Percentiles rank a stretch among this genome's conserved stretches.
phyloP scores from a whole-genome alignment of 2,888 invertebrate genomes.

The Ormyrus nitidulus region DNA sequence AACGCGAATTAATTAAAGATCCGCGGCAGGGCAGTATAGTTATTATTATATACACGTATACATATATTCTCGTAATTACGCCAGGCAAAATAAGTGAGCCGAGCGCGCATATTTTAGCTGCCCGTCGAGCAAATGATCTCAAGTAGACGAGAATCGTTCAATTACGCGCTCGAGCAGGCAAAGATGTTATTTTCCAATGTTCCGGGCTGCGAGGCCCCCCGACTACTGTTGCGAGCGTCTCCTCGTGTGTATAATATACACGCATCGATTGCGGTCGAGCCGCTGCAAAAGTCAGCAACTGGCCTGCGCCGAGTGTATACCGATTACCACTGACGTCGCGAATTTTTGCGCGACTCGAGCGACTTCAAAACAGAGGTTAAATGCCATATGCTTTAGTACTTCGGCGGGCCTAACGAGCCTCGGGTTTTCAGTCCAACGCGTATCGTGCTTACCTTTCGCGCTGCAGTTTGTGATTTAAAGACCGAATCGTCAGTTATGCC shows the following conservation, averaged over 20 bases:
- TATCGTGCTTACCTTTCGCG: too few relatives aligned
- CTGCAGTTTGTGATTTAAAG: too few relatives aligned
- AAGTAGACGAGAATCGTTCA: conserved; percentile 52
- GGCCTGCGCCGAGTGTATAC: neutral
- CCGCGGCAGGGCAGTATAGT: too few relatives aligned
- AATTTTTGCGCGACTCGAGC: conserved; percentile 24
- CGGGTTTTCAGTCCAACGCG: too few relatives aligned
- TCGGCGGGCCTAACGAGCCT: too few relatives aligned
- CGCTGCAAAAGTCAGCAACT: neutral
- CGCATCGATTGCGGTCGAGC: conserved; percentile 38
- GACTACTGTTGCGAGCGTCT: neutral
- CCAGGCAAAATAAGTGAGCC: neutral
- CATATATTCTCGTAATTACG: neutral
- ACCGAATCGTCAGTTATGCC: too few relatives aligned
- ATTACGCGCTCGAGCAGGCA: conserved; percentile 48
- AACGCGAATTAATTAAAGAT: too few relatives aligned
- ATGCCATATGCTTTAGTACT: neutral
- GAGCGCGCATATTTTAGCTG: conserved; percentile 22
- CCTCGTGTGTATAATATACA: neutral
- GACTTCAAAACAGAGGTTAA: neutral
- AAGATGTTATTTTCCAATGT: conserved; percentile 48
- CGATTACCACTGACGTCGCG: conserved; percentile 6
- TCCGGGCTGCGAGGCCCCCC: conserved; percentile 17
- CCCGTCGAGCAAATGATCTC: conserved; percentile 35
- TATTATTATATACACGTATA: too few relatives aligned